Base-by-base conservation (phyloP, 2,888 invertebrate species). In the Parnassius orleans region DNA sequence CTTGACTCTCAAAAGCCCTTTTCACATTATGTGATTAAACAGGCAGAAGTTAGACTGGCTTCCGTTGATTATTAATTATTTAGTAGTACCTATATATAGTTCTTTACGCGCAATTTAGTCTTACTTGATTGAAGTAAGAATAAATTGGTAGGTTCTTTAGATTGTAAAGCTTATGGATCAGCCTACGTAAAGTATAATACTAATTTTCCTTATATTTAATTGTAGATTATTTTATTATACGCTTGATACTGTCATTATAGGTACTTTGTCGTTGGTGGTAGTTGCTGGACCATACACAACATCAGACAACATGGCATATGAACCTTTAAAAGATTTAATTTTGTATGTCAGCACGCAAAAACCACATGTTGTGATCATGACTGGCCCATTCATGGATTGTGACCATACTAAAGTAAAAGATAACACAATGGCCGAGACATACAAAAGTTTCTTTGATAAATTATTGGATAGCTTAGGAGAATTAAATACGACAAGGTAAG, bases 211-310 rank as follows among this genome's bases (percentile, higher is more conserved):
- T 33, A 33, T 33, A 33, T 33, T 33, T 33, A 33, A 33, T 7
- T 7, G 7, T 33, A 33, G 19, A 19, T 19, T 19, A 5, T 5
- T 7, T 33, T 33, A 7, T 33, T 33, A 5, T 5, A 33, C 7
- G 1, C 33, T 33, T 33, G 33, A 33, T 33, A 33, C 33, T 33
- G 33, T 33, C 33, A 52, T 67, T 69, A n/a, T 66, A 89, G 94
- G 93, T 46, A 89, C 92, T 66, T 67, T 95, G 57, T 93, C 94
- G 71, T 86, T 98, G 63, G 92, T 97, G 12, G 88, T 96, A 50
- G 97, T 96, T 1, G 93, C 95, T 33, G 98, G 98, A 0, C 98
- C 98, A 0, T 98, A 95, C 78, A 96, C 97, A 0, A 93, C 95
- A 3, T 92, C 93, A 2, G 95, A 96, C 73, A 95, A 95, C 79